A percentile compares a stretch with the other conserved stretches of the same genome.
Evolutionary conservation across 2,888 invertebrate species (phyloP).

Genomic region (Meliscaeva auricollis): DNA sequence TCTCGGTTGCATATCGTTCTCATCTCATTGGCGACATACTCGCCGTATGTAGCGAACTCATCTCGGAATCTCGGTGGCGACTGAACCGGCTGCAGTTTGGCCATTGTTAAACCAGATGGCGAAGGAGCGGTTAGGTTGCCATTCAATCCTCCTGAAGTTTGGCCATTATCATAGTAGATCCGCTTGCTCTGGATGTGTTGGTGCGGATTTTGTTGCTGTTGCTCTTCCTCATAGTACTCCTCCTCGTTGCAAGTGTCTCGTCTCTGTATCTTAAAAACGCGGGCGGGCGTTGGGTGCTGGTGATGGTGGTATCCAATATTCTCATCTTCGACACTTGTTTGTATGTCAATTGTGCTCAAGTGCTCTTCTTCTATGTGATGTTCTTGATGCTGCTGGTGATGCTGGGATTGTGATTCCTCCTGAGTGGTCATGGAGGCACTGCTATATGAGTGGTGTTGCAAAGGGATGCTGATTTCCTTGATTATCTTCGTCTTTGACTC

Average conservation of each 20-base stretch:
- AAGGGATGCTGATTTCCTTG: slow-evolving; percentile 79
- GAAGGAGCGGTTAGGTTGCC: slow-evolving; percentile 55
- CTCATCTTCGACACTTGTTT: slow-evolving; percentile 81
- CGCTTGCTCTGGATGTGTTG: slow-evolving; percentile 79
- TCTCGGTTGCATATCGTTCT: slow-evolving; percentile 86
- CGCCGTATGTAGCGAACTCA: slow-evolving; percentile 86
- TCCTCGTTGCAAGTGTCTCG: slow-evolving; percentile 80
- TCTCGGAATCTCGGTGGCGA: slow-evolving; percentile 81
- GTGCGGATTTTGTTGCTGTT: slow-evolving; percentile 78
- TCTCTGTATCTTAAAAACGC: slow-evolving; percentile 82
- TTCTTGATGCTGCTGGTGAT: slow-evolving; percentile 57
- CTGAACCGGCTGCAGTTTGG: slow-evolving; percentile 46
- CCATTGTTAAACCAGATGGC: slow-evolving; percentile 61
- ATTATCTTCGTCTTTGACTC: slow-evolving; percentile 81
- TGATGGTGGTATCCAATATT: slow-evolving; percentile 78
- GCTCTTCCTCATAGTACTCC: slow-evolving; percentile 80
- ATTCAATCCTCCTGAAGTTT: slow-evolving; percentile 75
- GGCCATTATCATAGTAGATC: slow-evolving; percentile 80
- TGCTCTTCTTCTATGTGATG: slow-evolving; percentile 75
- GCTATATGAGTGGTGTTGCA: slow-evolving; percentile 78
- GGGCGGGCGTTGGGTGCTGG: slow-evolving; percentile 69
- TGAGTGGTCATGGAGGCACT: slow-evolving; percentile 23
- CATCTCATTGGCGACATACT: slow-evolving; percentile 87
- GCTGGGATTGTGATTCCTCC: slow-evolving; percentile 51
- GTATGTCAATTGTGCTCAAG: slow-evolving; percentile 81